Evolutionary conservation across 2,888 invertebrate species (phyloP), one percentile per base, ranked within the genome.

Genomic region (Lagria hirta): DNA sequence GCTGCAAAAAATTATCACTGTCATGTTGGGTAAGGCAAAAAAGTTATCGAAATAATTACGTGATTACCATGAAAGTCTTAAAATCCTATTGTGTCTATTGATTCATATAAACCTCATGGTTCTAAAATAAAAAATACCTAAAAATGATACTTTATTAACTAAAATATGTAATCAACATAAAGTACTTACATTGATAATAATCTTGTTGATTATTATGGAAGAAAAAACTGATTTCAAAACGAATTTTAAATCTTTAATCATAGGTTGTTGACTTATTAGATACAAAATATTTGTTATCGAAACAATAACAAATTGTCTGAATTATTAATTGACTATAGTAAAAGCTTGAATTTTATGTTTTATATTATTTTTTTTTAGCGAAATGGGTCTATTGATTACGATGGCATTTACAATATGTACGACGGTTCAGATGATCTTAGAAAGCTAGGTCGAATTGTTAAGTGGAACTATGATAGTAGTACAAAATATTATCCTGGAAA

Each of bases 361-460:
- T 30, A 49, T 28, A 43, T 29, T 54, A 8, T 32, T 40, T 20
- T 33, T 32, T 42, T 33, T 11, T 74, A 90, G 84, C 81, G 91
- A 51, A 92, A 92, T 67, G 76, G 73, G 15, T 85, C 87, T 0
- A 68, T 75, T 17, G 76, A 77, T 1, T 88, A 79, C 62, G 92
- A 92, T 66, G 92, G 92, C 1, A 72, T 78, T 0, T 88, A 85
- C 62, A 83, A 83, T 36, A 86, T 92, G 75, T 77, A 81, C 53
- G 88, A 87, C 0, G 93, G 93, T 1, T 73, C 71, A 1, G 65
- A 72, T 4, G 79, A 86, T 58, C 76, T 90, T 36, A 67, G 74
- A 0, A 72, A 80, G 42, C 69, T 90, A 21, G 89, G 88, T n/a
- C 72, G 78, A 23, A 58, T 92, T 3, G 77, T 81, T 34, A 71